Conservation (phyloP, 2,113 vertebrate genomes). For the Sinocyclocheilus anshuiensis region DNA sequence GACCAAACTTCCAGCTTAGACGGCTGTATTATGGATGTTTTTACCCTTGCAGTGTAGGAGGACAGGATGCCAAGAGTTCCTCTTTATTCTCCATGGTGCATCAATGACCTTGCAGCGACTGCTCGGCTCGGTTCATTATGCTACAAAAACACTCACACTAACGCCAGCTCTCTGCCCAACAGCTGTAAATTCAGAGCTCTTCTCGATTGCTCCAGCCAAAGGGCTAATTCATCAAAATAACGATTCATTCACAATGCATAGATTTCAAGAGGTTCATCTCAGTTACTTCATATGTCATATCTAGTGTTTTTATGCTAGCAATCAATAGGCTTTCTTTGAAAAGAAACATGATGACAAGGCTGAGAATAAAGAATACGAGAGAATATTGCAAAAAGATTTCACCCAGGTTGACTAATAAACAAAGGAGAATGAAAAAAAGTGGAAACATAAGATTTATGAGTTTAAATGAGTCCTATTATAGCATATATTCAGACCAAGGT, state of each 20-base stretch:
- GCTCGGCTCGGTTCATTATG: conserved; percentile 21
- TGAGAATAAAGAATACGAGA: neutral
- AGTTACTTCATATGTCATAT: conserved; percentile 3
- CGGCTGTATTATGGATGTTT: conserved; percentile 22
- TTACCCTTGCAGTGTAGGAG: conserved; percentile 35
- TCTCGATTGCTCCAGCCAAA: conserved; percentile 11
- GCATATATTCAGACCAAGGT: neutral
- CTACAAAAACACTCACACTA: conserved; percentile 26
- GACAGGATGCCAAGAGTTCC: conserved; percentile 30
- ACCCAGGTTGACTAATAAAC: neutral
- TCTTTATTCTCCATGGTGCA: conserved; percentile 26
- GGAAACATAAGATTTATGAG: neutral
- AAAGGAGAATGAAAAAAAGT: neutral
- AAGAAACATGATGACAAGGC: neutral
- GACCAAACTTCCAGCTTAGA: conserved; percentile 26
- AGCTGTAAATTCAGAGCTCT: conserved; percentile 18
- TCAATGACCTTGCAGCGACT: conserved; percentile 32
- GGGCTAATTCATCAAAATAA: conserved; percentile 34
- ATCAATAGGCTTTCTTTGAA: neutral
- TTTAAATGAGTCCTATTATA: neutral
- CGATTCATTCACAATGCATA: conserved; percentile 20
- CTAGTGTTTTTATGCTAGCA: neutral
- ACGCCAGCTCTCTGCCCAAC: conserved; percentile 6
- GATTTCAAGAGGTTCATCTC: conserved; percentile 17
- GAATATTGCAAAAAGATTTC: too few species aligned